A percentile compares a stretch with the other conserved stretches of the same genome.
These are phyloP conservation scores for Gymnoscopelus microlampas DNA, from an alignment of 2,797 vertebrate species.

Conservation along the genomic window DNA sequence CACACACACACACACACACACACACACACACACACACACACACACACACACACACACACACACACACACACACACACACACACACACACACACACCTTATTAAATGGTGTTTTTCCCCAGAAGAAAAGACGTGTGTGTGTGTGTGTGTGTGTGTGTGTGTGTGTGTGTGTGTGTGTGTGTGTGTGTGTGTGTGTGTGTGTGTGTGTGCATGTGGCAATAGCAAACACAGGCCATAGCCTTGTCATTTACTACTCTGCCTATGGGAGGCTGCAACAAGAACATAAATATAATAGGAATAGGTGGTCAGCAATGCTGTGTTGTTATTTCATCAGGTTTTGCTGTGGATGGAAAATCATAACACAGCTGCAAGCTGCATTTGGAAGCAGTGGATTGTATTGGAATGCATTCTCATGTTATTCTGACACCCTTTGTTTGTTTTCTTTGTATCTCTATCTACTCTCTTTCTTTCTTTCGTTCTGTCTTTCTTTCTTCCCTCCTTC, in stretches of 20 bases:
- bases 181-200: slow-evolving; percentile 27
- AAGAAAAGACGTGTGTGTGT: slow-evolving; percentile 26
- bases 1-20: slow-evolving; percentile 22
- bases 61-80: too few relatives aligned
- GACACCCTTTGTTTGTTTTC: slow-evolving; percentile 11
- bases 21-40: slow-evolving; percentile 30
- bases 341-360: slow-evolving; percentile 25
- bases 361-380: slow-evolving; percentile 13
- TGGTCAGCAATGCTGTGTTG: slow-evolving; percentile 37
- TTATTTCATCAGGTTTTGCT: slow-evolving; percentile 11
- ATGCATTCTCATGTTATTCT: slow-evolving; percentile 10
- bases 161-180: background rate
- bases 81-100: slow-evolving; percentile 6
- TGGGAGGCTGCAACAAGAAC: slow-evolving; percentile 43
- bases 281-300: slow-evolving; percentile 47
- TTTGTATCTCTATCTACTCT: background rate
- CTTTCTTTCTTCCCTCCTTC: background rate
- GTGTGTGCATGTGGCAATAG: slow-evolving; percentile 35
- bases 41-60: background rate
- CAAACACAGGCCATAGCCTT: slow-evolving; percentile 50
- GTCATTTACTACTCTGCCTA: slow-evolving; percentile 42
- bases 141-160: slow-evolving; percentile 27
- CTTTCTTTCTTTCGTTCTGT: background rate
- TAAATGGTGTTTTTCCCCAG: slow-evolving; percentile 38
- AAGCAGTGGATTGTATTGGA: background rate